A percentile compares a stretch with the other conserved stretches of the same genome.
Conservation (phyloP, 2,888 invertebrate genomes). For the Scaeva pyrastri region DNA sequence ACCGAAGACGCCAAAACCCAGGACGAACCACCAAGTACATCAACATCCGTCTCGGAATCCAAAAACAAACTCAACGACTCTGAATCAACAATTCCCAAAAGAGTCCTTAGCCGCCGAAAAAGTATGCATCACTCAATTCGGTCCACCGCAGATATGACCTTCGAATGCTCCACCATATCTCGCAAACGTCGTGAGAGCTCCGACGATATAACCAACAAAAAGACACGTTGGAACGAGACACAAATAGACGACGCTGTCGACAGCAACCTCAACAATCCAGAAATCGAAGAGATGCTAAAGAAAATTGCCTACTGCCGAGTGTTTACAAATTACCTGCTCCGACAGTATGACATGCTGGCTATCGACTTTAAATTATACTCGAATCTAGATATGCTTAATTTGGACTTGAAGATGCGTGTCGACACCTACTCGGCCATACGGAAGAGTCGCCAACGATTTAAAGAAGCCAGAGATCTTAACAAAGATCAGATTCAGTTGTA, state of each 20-base stretch:
- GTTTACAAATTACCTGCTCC: conserved; percentile 58
- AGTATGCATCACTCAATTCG: conserved; percentile 41
- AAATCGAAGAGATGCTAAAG: conserved; percentile 29
- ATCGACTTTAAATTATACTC: conserved; percentile 63
- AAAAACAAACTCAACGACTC: background rate
- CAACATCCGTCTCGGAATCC: background rate
- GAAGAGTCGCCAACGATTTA: conserved; percentile 39
- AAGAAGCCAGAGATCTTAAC: background rate
- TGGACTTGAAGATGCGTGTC: conserved; percentile 58
- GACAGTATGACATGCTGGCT: conserved; percentile 61
- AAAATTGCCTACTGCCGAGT: conserved; percentile 66
- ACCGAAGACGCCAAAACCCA: background rate
- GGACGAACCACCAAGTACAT: background rate
- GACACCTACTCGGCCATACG: conserved; percentile 49
- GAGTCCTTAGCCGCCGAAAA: conserved; percentile 52
- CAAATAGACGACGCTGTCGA: conserved; percentile 24
- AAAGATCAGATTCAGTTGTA: conserved; percentile 1
- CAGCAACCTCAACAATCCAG: conserved; percentile 22
- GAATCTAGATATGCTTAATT: conserved; percentile 52
- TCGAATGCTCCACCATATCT: conserved; percentile 20
- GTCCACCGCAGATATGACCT: conserved; percentile 33
- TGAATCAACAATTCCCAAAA: background rate
- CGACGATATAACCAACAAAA: background rate
- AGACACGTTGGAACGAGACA: background rate
- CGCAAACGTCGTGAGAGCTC: conserved; percentile 10